A percentile compares a stretch with the other conserved stretches of the same genome.
Conservation (phyloP, 2,888 invertebrate species). For the Phortica magna region DNA sequence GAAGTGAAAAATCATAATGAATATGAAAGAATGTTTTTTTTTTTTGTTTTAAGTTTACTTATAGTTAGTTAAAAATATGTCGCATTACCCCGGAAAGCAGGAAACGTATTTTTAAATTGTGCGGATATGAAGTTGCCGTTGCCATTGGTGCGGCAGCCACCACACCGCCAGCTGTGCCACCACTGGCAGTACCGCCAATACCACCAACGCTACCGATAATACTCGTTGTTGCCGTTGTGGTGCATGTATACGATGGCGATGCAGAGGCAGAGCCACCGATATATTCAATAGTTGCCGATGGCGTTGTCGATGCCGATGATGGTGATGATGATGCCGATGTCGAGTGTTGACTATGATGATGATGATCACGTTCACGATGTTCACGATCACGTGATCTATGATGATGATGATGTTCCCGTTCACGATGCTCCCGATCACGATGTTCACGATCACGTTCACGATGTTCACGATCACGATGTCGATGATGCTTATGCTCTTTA, state of each 20-base stretch:
- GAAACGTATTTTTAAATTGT: constrained; percentile 78
- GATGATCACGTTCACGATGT: constrained; percentile 58
- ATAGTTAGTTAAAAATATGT: not conserved
- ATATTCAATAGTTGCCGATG: constrained; percentile 68
- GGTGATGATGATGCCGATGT: constrained; percentile 74
- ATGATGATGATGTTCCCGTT: constrained; percentile 42
- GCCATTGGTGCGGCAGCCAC: constrained; percentile 58
- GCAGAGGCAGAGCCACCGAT: constrained; percentile 68
- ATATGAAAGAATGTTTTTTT: not conserved
- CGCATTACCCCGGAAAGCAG: constrained; percentile 76
- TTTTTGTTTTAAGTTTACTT: not conserved
- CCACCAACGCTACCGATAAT: constrained; percentile 32
- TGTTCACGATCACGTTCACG: constrained; percentile 45
- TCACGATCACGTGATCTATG: constrained; percentile 41
- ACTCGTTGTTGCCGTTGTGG: constrained; percentile 27
- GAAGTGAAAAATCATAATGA: not conserved
- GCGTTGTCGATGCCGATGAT: constrained; percentile 67
- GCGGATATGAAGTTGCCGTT: constrained; percentile 75
- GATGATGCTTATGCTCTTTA: constrained; percentile 68
- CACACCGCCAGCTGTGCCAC: constrained; percentile 46
- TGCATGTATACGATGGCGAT: constrained; percentile 65
- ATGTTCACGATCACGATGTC: constrained; percentile 64
- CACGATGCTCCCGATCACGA: constrained; percentile 49
- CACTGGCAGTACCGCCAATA: constrained; percentile 41
- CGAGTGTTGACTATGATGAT: constrained; percentile 65